A percentile compares a stretch with the other conserved stretches of the same genome.
phyloP scores from a whole-genome alignment of 1,140 invertebrate species.

The Calosoma granatense region DNA sequence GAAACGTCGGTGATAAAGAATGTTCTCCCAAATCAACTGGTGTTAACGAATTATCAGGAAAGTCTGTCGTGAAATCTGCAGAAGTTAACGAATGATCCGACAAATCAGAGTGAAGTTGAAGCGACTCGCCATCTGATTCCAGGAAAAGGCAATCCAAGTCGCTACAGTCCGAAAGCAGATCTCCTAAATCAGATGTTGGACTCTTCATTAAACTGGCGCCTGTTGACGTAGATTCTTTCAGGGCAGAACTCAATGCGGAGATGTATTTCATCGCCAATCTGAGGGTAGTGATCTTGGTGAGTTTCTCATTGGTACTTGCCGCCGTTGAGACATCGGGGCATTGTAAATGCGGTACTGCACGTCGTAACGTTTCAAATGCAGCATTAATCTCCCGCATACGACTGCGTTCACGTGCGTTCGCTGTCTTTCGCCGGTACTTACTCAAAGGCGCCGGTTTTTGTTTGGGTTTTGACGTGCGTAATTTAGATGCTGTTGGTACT shows the following conservation, averaged over 20 bases:
- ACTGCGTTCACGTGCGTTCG: constrained; percentile 75
- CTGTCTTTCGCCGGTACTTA: constrained; percentile 81
- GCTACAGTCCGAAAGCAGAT: constrained; percentile 20
- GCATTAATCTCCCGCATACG: constrained; percentile 83
- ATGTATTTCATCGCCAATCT: constrained; percentile 82
- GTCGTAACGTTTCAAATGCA: constrained; percentile 70
- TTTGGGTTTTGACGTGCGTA: constrained; percentile 38
- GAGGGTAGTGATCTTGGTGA: constrained; percentile 84
- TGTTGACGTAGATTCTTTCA: constrained; percentile 20
- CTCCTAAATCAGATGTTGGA: constrained; percentile 8
- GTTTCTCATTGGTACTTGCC: constrained; percentile 52
- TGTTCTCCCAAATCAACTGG: constrained; percentile 29
- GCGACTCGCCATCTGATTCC: constrained; percentile 43
- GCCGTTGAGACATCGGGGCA: constrained; percentile 33
- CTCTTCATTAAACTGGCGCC: neutral
- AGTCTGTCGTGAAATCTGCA: constrained; percentile 29
- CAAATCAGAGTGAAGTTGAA: constrained; percentile 23
- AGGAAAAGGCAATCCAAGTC: constrained; percentile 38
- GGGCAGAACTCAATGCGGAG: constrained; percentile 42
- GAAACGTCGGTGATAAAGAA: constrained; percentile 21
- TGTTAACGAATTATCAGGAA: constrained; percentile 28
- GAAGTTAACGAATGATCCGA: constrained; percentile 29
- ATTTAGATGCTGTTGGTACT: neutral
- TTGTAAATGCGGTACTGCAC: constrained; percentile 54
- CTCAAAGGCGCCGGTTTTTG: constrained; percentile 70